A percentile compares a stretch with the other conserved stretches of the same genome.
phyloP scores from a whole-genome alignment of 2,113 vertebrate genomes.

The Eira barbara region DNA sequence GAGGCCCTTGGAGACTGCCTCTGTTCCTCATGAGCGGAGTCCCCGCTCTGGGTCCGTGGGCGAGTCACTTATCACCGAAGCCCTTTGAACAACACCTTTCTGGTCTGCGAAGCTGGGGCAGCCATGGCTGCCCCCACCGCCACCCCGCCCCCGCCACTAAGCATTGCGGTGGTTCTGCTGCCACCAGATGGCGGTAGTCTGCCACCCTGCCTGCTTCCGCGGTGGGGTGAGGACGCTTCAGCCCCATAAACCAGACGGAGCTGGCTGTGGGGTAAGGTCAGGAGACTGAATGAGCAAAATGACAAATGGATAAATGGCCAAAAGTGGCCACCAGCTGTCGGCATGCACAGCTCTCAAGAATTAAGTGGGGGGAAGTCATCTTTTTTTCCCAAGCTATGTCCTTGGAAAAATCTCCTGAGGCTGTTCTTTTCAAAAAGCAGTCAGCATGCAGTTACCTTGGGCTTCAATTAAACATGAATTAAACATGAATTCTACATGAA shows the following conservation, averaged over 20 bases:
- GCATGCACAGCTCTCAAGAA: background rate
- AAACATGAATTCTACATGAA: conserved; percentile 27
- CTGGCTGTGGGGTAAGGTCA: background rate
- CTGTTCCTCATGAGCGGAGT: background rate
- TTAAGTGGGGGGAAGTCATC: background rate
- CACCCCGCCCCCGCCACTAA: background rate
- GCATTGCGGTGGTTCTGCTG: background rate
- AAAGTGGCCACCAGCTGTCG: too few relatives aligned
- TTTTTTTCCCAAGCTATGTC: background rate
- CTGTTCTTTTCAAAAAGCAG: conserved; percentile 32
- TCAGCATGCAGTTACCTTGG: background rate
- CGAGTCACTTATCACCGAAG: background rate
- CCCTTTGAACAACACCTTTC: background rate
- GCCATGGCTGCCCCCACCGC: background rate
- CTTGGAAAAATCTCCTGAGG: background rate
- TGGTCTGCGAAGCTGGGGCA: background rate
- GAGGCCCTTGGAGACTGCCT: background rate
- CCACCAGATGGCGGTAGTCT: conserved; percentile 2
- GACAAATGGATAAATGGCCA: background rate
- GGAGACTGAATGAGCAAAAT: background rate
- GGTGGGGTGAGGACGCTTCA: background rate
- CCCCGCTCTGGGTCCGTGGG: background rate
- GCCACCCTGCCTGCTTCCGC: background rate
- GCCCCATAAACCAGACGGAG: accelerated
- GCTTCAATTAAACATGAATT: conserved; percentile 1